These are phyloP conservation scores for Proisotoma minuta DNA, from an alignment of 2,888 invertebrate genomes.

Conservation along the genomic window DNA sequence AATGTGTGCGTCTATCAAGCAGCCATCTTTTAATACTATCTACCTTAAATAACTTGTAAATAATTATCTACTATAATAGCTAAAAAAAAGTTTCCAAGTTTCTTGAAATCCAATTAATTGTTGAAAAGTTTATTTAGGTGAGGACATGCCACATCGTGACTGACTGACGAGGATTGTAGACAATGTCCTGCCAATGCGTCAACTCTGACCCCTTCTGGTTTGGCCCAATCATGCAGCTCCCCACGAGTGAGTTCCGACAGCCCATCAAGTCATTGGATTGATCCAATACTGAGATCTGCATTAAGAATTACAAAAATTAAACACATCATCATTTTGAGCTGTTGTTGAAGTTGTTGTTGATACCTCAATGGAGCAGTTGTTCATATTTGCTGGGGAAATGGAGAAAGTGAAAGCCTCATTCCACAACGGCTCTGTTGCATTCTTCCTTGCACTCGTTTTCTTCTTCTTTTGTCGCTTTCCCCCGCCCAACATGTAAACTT, in stretches of 20 bases:
- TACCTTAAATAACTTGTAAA: too few relatives aligned
- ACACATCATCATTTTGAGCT: neutral
- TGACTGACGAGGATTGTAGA: slow-evolving; percentile 66
- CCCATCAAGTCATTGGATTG: slow-evolving; percentile 62
- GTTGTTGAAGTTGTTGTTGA: slow-evolving; percentile 44
- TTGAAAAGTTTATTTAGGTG: too few relatives aligned
- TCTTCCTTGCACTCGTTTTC: slow-evolving; percentile 75
- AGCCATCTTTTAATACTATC: too few relatives aligned
- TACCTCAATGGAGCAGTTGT: slow-evolving; percentile 78
- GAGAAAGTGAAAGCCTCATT: slow-evolving; percentile 87
- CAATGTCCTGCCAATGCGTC: slow-evolving; percentile 85
- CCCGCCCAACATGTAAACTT: slow-evolving; percentile 77
- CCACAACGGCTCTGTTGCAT: slow-evolving; percentile 78
- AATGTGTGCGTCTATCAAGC: too few relatives aligned
- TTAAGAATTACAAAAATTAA: slow-evolving; percentile 3
- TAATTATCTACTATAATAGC: too few relatives aligned
- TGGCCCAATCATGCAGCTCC: slow-evolving; percentile 70
- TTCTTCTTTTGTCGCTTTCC: slow-evolving; percentile 81
- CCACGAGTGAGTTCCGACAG: slow-evolving; percentile 60
- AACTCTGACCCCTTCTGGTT: slow-evolving; percentile 63
- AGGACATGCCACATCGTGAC: slow-evolving; percentile 34
- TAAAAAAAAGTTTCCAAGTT: too few relatives aligned
- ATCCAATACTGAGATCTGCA: slow-evolving; percentile 58
- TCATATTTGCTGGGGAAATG: slow-evolving; percentile 68
- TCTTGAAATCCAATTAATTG: too few relatives aligned